Base-by-base conservation (phyloP, 2,113 vertebrate species). In the Hyperopisus bebe region DNA sequence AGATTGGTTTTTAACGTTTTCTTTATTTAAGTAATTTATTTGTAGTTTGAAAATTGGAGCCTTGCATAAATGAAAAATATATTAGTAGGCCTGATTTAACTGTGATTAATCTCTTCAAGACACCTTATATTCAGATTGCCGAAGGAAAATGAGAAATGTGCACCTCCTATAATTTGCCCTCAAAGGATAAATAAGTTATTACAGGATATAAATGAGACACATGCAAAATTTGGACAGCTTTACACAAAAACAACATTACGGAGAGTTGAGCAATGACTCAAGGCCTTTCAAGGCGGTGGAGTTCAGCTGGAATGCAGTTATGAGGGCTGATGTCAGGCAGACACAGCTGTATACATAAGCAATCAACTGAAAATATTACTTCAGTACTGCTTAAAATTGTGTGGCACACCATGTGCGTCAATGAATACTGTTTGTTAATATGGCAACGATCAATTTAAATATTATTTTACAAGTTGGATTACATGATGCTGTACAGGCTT, bases 391-490 rank as follows among this genome's bases (percentile, higher is more conserved):
- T 83, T 15, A 47, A 92, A 83, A 83, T 88, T 88, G 93, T 91
- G 80, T 90, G 85, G 92, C 91, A 93, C 93, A 93, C 92, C 91
- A 93, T 91, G 92, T 90, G 87, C 90, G 94, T 94, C 90, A 89
- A 94, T 17, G 77, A 82, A 39, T 19, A 44, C 35, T 82, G 77
- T 82, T 62, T 62, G 55, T 62, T n/a, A 62, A 17, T 35, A 35
- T 82, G 17, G 35, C 77, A 42, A 82, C 39, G 77, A 24, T 42
- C 15, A 82, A 82, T 13, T 82, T 42, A 82, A 82, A 82, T 93
- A 95, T 96, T 96, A 96, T 94, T 94, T 95, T 95, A 27, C 66
- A 31, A 31, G 31, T 35, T 74, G 27, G 31, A 35, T 74, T 11
- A 74, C 1, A n/a, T 70, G 3, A 74, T 74, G n/a, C 27, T 74